Evolutionary conservation across 1,140 invertebrate species (phyloP).

Genomic region (Trichonephila clavata): DNA sequence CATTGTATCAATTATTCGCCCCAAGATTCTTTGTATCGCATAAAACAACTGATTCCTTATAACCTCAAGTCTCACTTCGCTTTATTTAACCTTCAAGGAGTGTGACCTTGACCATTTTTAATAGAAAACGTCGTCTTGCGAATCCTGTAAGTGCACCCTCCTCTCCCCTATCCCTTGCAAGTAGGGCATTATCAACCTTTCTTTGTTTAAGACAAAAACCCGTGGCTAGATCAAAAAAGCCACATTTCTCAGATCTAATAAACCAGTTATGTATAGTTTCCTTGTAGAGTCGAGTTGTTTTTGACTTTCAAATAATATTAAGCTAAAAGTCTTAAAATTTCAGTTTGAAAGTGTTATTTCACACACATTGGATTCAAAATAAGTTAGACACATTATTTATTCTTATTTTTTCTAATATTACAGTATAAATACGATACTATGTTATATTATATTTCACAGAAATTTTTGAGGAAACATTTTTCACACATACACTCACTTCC

Average conservation of each 20-base stretch:
- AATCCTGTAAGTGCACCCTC: background rate
- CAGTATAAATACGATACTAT: too few species aligned
- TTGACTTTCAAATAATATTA: background rate
- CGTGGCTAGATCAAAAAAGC: background rate
- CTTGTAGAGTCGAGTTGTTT: background rate
- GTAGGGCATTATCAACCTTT: background rate
- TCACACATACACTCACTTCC: too few species aligned
- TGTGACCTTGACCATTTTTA: background rate
- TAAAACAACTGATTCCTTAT: background rate
- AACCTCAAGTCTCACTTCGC: background rate
- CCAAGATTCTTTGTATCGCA: background rate
- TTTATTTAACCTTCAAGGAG: background rate
- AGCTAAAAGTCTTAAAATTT: too few species aligned
- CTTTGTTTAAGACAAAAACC: slow-evolving; percentile 3
- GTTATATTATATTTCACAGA: too few species aligned
- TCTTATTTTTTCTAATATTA: too few species aligned
- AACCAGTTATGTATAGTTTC: background rate
- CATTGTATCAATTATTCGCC: background rate
- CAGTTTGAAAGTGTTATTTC: too few species aligned
- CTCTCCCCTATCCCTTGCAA: background rate
- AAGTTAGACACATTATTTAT: too few species aligned
- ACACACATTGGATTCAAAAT: too few species aligned
- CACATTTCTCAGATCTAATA: background rate
- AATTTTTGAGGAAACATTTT: too few species aligned
- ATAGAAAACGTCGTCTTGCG: background rate